These are phyloP conservation scores for Leptogaster cylindrica DNA, from an alignment of 2,888 invertebrate genomes.

Conservation along the genomic window DNA sequence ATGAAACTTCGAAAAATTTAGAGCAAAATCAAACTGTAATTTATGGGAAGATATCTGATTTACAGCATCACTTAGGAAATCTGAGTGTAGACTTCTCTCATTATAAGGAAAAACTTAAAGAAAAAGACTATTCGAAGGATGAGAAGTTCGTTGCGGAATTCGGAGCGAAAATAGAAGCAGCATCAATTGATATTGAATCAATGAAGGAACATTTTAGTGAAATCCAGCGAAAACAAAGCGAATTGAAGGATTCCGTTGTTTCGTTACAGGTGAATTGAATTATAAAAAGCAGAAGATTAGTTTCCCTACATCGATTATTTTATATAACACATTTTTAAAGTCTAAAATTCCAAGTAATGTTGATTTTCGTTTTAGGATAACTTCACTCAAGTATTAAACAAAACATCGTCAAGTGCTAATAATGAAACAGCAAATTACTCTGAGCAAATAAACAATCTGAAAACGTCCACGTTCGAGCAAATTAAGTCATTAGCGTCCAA, in stretches of 20 bases:
- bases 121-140: constrained; percentile 56
- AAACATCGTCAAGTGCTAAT: constrained; percentile 47
- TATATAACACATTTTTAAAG: constrained; percentile 1
- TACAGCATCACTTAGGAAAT: constrained; percentile 66
- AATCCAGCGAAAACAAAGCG: constrained; percentile 54
- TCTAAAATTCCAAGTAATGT: too few species aligned
- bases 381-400: constrained; percentile 50
- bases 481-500: constrained; percentile 53
- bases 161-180: constrained; percentile 60
- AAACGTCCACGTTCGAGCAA: constrained; percentile 50
- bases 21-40: constrained; percentile 72
- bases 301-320: background rate
- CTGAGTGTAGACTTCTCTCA: constrained; percentile 62
- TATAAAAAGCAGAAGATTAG: constrained; percentile 49
- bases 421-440: constrained; percentile 51
- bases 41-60: constrained; percentile 65
- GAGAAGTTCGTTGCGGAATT: constrained; percentile 59
- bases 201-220: constrained; percentile 56
- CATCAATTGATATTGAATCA: constrained; percentile 56
- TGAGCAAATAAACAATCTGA: constrained; percentile 51
- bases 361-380: constrained; percentile 53
- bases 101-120: constrained; percentile 51
- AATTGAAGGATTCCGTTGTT: constrained; percentile 52
- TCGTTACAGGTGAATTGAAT: too few species aligned
- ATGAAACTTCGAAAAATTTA: constrained; percentile 71